A percentile compares a stretch with the other conserved stretches of the same genome.
Evolutionary conservation across 2,888 invertebrate species (phyloP).

Genomic region (Torymus texanus): DNA sequence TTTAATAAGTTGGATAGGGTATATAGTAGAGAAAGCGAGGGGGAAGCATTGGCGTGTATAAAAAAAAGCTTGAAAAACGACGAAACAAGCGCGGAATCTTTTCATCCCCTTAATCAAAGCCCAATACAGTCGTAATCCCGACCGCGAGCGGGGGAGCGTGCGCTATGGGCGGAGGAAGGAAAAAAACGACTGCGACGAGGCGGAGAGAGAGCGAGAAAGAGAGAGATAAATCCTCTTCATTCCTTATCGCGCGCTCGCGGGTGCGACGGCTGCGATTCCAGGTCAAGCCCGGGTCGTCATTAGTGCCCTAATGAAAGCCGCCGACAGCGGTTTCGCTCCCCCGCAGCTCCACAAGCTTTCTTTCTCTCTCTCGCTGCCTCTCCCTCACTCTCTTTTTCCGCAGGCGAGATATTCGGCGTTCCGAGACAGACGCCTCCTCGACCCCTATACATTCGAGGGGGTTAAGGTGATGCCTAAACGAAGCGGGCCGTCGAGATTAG

Average conservation of each 20-base stretch:
- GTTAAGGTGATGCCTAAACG: conserved; percentile 58
- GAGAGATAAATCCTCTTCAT: conserved; percentile 38
- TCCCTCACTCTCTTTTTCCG: neutral
- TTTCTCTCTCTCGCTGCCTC: too few species aligned
- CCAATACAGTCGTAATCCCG: conserved; percentile 50
- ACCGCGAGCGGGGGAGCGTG: neutral
- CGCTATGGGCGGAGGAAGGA: conserved; percentile 18
- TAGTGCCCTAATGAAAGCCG: conserved; percentile 53
- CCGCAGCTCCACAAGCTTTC: too few species aligned
- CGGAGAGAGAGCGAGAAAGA: neutral
- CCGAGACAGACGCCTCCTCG: conserved; percentile 20
- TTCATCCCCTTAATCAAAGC: conserved; percentile 55
- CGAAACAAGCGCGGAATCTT: conserved; percentile 53
- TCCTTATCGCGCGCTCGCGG: conserved; percentile 35
- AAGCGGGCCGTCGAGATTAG: conserved; percentile 68
- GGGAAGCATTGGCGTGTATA: neutral
- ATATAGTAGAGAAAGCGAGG: neutral
- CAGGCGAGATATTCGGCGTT: conserved; percentile 28
- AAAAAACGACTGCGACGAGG: conserved; percentile 14
- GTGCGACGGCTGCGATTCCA: conserved; percentile 38
- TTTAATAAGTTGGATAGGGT: conserved; percentile 51
- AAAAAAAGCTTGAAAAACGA: conserved; percentile 44
- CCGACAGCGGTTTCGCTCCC: conserved; percentile 20
- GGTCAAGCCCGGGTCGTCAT: conserved; percentile 43
- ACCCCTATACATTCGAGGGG: conserved; percentile 9